Base-by-base conservation (phyloP, 2,113 vertebrate genomes). In the Oostethus manadensis region DNA sequence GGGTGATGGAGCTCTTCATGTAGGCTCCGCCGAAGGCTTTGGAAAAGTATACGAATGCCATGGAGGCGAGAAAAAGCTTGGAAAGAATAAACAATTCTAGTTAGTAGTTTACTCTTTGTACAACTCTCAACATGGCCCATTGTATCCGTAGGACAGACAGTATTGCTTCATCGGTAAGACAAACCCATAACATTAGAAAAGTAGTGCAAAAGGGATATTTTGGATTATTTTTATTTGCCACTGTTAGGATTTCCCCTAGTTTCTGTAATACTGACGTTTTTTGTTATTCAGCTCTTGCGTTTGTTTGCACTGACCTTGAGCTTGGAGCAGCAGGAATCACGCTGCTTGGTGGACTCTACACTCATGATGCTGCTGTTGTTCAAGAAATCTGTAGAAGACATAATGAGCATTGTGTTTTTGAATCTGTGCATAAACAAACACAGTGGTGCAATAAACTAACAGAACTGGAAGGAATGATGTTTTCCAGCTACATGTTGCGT, bases 1-100 rank as follows among this genome's bases (percentile, higher is more conserved):
- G 96, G 0, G 92, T 96, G 78, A 96, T 84, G 42, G 92, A 91
- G 68, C 92, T 95, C 84, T 98, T 98, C 94, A 98, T 93, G 17
- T 92, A 86, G 0, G 87, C 45, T 13, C 85, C 94, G 53, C 76
- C 75, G 16, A 96, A 87, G 0, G 90, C n/a, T 87, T 94, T 98
- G 14, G 88, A 79, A 53, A 95, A 92, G 67, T 74, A 94, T 53
- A 83, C 87, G 68, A 94, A 88, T 0, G 92, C 83, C 62, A 99
- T 55, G 23, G 94, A 89, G 62, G 64, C 82, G 3, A 98, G 80
- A 82, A 98, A 98, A n/a, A 87, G 62, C 97, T 99, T 33, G 29
- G 80, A 11, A 54, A 70, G 50, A 2, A 13, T 26, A 15, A 18
- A 38, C n/a, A 35, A 35, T 6, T 6, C 4, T 33, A 8, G 16